phyloP scores from a whole-genome alignment of 2,797 vertebrate species.

The Aphelocoma californica region DNA sequence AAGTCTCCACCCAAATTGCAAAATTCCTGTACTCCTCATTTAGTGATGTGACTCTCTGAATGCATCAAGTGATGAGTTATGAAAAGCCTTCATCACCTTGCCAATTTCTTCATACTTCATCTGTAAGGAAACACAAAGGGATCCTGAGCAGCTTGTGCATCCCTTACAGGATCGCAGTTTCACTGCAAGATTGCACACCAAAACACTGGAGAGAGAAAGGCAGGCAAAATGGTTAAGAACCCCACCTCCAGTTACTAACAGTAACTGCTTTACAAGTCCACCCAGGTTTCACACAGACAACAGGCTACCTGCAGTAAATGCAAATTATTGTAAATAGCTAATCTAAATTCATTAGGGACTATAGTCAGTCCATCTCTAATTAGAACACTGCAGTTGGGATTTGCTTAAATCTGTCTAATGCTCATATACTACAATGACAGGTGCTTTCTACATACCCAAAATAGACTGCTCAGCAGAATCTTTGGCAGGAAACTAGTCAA shows the following conservation, averaged over 20 bases:
- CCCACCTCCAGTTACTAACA: background rate
- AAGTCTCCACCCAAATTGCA: background rate
- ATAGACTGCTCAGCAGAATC: background rate
- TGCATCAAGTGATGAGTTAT: background rate
- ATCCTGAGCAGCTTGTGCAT: background rate
- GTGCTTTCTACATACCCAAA: background rate
- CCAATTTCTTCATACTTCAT: background rate
- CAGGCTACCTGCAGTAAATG: constrained; percentile 4
- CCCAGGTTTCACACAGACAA: background rate
- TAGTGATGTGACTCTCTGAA: background rate
- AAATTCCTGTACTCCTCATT: background rate
- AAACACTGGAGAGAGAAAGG: constrained; percentile 1
- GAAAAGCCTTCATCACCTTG: background rate
- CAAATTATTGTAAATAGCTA: constrained; percentile 4
- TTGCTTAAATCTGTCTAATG: constrained; percentile 10
- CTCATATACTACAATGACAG: background rate
- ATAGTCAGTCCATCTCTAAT: constrained; percentile 4
- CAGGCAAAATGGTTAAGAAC: background rate
- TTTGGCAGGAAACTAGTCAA: background rate
- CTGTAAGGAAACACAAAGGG: constrained; percentile 8
- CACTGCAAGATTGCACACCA: background rate
- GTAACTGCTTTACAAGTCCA: background rate
- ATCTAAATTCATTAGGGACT: constrained; percentile 9
- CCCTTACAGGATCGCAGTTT: background rate
- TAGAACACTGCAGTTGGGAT: background rate